Conservation (phyloP, 2,888 invertebrate genomes). For the Chironomus riparius region DNA sequence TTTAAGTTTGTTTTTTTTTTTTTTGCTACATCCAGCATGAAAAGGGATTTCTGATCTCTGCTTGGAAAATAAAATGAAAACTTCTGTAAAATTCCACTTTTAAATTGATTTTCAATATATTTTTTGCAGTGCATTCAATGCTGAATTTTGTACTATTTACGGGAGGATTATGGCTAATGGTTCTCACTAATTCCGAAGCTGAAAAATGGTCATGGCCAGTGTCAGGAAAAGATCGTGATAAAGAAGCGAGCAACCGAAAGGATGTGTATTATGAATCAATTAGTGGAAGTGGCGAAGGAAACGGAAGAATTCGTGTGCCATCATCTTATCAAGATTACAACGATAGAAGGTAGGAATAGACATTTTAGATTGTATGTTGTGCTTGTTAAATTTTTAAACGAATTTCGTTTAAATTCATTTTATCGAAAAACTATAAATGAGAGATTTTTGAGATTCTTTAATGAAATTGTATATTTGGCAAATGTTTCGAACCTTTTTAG, state of each 20-base stretch:
- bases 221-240: background rate
- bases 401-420: too few relatives aligned
- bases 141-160: background rate
- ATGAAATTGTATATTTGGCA: too few relatives aligned
- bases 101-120: background rate
- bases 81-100: background rate
- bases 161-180: background rate
- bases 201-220: constrained; percentile 26
- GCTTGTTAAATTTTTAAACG: too few relatives aligned
- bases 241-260: constrained; percentile 4
- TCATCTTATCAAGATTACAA: constrained; percentile 5
- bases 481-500: too few relatives aligned
- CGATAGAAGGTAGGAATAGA: constrained; percentile 12
- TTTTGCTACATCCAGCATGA: background rate
- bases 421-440: too few relatives aligned
- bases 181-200: constrained; percentile 1
- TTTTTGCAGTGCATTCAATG: background rate
- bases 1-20: too few relatives aligned
- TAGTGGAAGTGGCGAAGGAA: background rate
- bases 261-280: constrained; percentile 9
- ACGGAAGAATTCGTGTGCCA: constrained; percentile 17
- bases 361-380: too few relatives aligned
- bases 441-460: too few relatives aligned
- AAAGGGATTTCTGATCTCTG: background rate
- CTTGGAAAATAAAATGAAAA: background rate